A percentile compares a stretch with the other conserved stretches of the same genome.
phyloP scores from a whole-genome alignment of 2,113 vertebrate species.

The Mustela lutreola region DNA sequence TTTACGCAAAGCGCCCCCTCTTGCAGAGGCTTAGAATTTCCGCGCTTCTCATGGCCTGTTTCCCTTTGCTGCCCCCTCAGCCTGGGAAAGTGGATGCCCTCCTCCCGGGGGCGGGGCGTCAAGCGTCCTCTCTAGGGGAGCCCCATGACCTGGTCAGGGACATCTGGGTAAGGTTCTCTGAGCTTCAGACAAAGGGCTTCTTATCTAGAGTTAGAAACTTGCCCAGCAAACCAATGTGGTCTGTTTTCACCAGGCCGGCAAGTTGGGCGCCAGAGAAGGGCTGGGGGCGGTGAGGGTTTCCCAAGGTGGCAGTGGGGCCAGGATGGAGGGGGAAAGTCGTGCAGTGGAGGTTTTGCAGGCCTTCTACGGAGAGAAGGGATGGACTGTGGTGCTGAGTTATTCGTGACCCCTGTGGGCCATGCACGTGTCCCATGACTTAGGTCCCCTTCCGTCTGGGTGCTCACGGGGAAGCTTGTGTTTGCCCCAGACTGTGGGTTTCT shows the following conservation, averaged over 20 bases:
- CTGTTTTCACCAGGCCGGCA: not conserved
- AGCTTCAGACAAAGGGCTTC: not conserved
- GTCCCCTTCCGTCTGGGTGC: not conserved
- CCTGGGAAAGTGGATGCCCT: not conserved
- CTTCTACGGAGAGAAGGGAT: no score
- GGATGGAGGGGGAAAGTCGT: not conserved
- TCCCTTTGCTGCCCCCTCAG: accelerated
- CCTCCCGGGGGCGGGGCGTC: no score
- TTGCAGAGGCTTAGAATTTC: not conserved
- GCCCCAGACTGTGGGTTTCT: no score
- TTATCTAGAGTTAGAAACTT: not conserved
- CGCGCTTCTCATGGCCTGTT: not conserved
- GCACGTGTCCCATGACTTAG: accelerated
- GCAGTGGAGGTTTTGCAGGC: no score
- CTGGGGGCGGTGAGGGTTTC: not conserved
- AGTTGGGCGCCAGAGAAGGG: not conserved
- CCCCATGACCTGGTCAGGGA: not conserved
- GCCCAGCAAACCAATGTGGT: not conserved
- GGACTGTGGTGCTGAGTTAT: not conserved
- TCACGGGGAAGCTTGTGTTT: no score
- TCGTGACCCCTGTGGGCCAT: no score
- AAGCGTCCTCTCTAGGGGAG: not conserved
- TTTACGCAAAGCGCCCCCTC: not conserved
- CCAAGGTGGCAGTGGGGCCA: not conserved
- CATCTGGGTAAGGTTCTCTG: no score